Base-by-base conservation (phyloP, 1,140 invertebrate species). In the Lepidotrigona ventralis region DNA sequence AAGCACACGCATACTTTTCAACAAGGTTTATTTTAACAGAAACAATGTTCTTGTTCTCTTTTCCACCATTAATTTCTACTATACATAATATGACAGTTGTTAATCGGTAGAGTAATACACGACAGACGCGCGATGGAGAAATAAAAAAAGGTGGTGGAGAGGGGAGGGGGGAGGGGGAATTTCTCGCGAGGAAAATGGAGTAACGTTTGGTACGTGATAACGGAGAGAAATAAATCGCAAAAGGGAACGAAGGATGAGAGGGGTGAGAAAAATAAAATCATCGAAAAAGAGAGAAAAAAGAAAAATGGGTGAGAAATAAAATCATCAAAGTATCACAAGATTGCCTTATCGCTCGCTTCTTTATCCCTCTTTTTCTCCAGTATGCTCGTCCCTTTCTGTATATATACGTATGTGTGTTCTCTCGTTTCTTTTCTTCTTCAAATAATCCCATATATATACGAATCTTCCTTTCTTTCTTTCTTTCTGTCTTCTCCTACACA, bases 1-100 rank as follows among this genome's bases (percentile, higher is more conserved):
- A 53, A 8, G 6, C 14, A 58, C 1, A 39, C 1, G 64, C 8
- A 9, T 89, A 89, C 89, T 90, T 90, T 90, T 92, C 89, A 94
- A 94, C 93, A 92, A 92, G 85, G 86, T 94, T 93, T 94, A 93
- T 93, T 94, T 93, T 91, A 94, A 93, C 93, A 93, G 93, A 94
- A 94, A 94, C 92, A 93, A 92, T 93, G 92, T 92, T 91, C 90
- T 91, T 92, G 91, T 89, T 92, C 88, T 92, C 91, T 93, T 91
- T 93, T 93, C 39, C 91, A 93, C 92, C 92, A 90, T 89, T 93
- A 93, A 93, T 88, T 92, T 92, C 92, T 93, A 93, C 91, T 93
- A 93, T 94, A 94, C 92, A 94, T 92, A 91, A 91, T 87, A 93
- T 91, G 91, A 93, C 88, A 90, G 88, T 90, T 92, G 88, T 90